Conservation (phyloP, 2,888 invertebrate genomes). For the Plagodis pulveraria region DNA sequence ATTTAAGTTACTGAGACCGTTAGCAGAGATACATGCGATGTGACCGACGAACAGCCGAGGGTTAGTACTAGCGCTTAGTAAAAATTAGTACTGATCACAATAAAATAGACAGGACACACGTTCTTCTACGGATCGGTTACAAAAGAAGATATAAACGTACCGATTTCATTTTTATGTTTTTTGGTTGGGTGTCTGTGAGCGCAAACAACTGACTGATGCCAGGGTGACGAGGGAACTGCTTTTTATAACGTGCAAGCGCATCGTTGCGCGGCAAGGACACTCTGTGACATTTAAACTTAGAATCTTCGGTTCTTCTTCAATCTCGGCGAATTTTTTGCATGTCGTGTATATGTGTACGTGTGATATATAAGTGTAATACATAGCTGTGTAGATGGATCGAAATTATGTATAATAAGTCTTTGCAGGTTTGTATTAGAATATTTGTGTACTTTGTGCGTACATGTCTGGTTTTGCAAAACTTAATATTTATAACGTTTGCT, state of each 20-base stretch:
- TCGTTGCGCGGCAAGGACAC: constrained; percentile 67
- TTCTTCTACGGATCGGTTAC: constrained; percentile 3
- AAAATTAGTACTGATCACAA: constrained; percentile 6
- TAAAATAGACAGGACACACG: constrained; percentile 6
- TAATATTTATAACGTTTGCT: no score
- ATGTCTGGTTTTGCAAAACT: no score
- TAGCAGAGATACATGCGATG: no score
- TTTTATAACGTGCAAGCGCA: constrained; percentile 64
- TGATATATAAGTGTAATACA: constrained; percentile 15
- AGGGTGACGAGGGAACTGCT: constrained; percentile 45
- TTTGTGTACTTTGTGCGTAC: no score
- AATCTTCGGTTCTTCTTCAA: constrained; percentile 53
- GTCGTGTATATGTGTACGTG: constrained; percentile 52
- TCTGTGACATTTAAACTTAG: constrained; percentile 80
- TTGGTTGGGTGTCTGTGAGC: constrained; percentile 45
- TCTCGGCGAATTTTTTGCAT: constrained; percentile 53
- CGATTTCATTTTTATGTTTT: constrained; percentile 75
- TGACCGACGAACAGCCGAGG: no score
- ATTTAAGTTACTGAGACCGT: no score
- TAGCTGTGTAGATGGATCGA: background rate
- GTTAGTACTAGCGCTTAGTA: background rate
- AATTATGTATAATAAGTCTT: no score
- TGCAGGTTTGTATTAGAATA: no score
- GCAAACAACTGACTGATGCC: constrained; percentile 74
- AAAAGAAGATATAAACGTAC: constrained; percentile 59